Percentiles rank a stretch among this genome's conserved stretches.
Conservation (phyloP, 2,113 vertebrate species). For the Amblyopsis rosae region DNA sequence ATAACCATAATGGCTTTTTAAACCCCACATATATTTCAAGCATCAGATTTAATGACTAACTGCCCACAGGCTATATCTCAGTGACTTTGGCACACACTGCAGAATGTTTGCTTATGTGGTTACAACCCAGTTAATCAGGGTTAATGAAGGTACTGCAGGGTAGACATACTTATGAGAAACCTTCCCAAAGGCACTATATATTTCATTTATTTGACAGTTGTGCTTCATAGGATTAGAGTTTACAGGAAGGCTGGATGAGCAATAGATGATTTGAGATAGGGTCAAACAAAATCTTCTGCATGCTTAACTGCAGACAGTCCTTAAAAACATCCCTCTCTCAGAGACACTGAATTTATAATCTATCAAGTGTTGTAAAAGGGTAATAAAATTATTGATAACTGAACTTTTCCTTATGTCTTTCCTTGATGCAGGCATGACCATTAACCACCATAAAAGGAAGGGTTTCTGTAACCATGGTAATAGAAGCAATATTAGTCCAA, state of each 20-base stretch:
- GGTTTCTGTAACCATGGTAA: too few species aligned
- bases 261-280: background rate
- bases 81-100: too few species aligned
- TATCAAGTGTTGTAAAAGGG: too few species aligned
- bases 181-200: background rate
- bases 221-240: background rate
- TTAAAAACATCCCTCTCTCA: too few species aligned
- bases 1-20: background rate
- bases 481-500: too few species aligned
- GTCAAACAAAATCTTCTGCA: too few species aligned
- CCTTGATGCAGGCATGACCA: too few species aligned
- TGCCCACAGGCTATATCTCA: background rate
- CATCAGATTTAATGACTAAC: background rate
- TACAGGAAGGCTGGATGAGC: background rate
- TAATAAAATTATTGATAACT: too few species aligned
- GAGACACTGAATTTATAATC: too few species aligned
- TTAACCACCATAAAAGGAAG: too few species aligned
- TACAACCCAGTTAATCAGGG: slow-evolving; percentile 4
- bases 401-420: too few species aligned
- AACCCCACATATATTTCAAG: background rate
- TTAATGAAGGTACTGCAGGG: background rate
- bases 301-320: too few species aligned
- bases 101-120: background rate
- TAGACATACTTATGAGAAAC: background rate
- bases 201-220: background rate